Conservation (phyloP, 2,888 invertebrate species). For the Spodoptera exigua region DNA sequence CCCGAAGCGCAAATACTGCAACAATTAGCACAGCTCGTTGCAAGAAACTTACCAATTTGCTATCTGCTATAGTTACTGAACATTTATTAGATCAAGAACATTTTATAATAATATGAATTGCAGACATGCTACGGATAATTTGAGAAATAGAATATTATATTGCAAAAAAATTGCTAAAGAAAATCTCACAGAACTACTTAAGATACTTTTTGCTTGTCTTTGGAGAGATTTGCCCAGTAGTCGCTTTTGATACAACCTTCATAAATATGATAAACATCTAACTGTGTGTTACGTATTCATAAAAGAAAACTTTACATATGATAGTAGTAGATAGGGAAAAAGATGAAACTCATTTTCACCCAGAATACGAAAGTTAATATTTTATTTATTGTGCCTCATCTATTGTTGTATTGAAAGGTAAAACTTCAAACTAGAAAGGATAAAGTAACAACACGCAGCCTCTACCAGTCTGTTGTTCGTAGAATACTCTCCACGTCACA, state of each 20-base stretch:
- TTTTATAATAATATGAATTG: conserved; percentile 2
- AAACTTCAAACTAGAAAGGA: conserved; percentile 5
- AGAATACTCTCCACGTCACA: conserved; percentile 37
- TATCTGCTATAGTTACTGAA: conserved; percentile 3
- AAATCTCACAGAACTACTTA: conserved; percentile 61
- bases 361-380: conserved; percentile 18
- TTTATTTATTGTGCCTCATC: conserved; percentile 1
- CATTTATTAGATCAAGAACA: neutral
- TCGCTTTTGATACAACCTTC: conserved; percentile 57
- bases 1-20: conserved; percentile 15
- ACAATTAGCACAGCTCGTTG: neutral
- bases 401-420: conserved; percentile 8
- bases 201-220: conserved; percentile 53
- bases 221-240: conserved; percentile 53
- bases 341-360: conserved; percentile 42
- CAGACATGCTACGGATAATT: conserved; percentile 20
- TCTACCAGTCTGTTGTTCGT: conserved; percentile 38
- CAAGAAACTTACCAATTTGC: conserved; percentile 1
- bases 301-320: conserved; percentile 59
- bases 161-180: conserved; percentile 56
- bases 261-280: conserved; percentile 63
- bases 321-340: conserved; percentile 31
- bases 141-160: conserved; percentile 48
- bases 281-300: conserved; percentile 60
- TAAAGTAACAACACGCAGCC: conserved; percentile 29